Base-by-base conservation (phyloP, 2,113 vertebrate species). In the Rhagologus leucostigma region DNA sequence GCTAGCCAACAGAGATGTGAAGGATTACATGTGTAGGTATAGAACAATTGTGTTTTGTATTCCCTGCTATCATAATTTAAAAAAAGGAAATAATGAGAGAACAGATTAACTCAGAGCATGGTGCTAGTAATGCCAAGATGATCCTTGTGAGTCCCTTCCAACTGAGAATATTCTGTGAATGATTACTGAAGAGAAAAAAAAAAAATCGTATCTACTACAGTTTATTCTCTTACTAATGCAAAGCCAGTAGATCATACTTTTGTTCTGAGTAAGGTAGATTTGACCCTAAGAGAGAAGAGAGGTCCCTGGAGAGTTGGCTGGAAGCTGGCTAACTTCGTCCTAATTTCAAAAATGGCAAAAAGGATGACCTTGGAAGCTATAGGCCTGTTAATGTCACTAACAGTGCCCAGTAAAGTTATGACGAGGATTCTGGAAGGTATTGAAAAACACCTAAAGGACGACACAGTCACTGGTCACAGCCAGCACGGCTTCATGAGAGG, bases 401-500 rank as follows among this genome's bases (percentile, higher is more conserved):
- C 5, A 39, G 16, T 67, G 33, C 7, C 23, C 11, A 24, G 5
- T 46, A 30, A 68, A 46, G 1, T n/a, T 53, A 53, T 18, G 7
- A 13, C 46, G 22, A 73, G 44, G 11, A 33, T 29, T 53, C 46
- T 53, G 39, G 20, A n/a, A 60, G 24, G 4, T 30, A 14, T 4
- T 59, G 30, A 26, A 46, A 81, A 68, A 30, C 16, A n/a, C 9
- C 20, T 53, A 16, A 68, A 60, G 5, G 11, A 68, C 16, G 46
- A 15, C 5, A 13, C 3, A n/a, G 20, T 41, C 62, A 60, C 1
- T 21, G 33, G 13, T 53, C 24, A 41, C 23, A 68, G 46, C 24
- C n/a, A 82, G 13, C 20, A 22, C 0, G 0, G 11, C 13, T 47
- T 47, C 16, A 30, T 3, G 2, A 60, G 46, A 35, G 11, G 6